Evolutionary conservation across 2,113 vertebrate species (phyloP).

Genomic region (Odobenus rosmarus): DNA sequence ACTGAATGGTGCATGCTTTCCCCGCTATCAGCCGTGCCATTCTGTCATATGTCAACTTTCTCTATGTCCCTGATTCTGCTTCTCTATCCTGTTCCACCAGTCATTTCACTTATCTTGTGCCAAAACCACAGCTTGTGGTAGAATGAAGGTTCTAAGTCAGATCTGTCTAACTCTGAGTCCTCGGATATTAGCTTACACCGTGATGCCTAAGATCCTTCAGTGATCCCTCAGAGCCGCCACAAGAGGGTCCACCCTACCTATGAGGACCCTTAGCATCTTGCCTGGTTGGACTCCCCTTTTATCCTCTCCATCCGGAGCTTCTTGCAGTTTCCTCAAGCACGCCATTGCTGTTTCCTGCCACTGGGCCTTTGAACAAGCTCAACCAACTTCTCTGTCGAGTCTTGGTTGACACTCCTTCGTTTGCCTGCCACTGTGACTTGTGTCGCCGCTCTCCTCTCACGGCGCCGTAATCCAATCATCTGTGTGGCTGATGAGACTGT

Average conservation of each 20-base stretch:
- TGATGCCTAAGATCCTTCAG: not conserved
- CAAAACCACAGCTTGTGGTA: not conserved
- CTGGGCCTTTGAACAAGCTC: not conserved
- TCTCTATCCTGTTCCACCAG: not conserved
- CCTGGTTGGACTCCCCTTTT: not conserved
- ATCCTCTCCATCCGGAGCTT: not conserved
- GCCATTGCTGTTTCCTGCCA: not conserved
- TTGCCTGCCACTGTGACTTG: not conserved
- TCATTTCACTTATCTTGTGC: not conserved
- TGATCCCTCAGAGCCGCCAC: not conserved
- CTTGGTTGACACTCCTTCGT: not conserved
- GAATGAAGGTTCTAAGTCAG: not conserved
- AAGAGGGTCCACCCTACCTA: not conserved
- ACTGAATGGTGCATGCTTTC: not conserved
- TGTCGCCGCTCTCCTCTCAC: not conserved
- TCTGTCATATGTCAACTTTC: too few relatives aligned
- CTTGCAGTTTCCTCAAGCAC: not conserved
- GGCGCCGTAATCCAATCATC: not conserved
- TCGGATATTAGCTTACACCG: not conserved
- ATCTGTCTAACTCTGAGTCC: not conserved
- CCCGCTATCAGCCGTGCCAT: not conserved
- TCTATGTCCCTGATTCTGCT: not conserved
- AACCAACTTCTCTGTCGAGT: not conserved
- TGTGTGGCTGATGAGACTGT: not conserved
- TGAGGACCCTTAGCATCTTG: not conserved